Percentiles rank a stretch among this genome's conserved stretches.
Evolutionary conservation across 2,113 vertebrate genomes (phyloP).

Genomic region (mouse (Mus musculus)): GRCm39 chr3:110274501-110275000

Average conservation of each 20-base stretch:
- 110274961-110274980: conserved; percentile 34
- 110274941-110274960: conserved; percentile 37
- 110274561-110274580: background rate
- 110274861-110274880: background rate
- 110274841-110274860: background rate
- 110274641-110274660: background rate
- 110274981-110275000: conserved; percentile 62
- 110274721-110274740: background rate
- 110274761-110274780: too few species aligned
- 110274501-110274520: background rate
- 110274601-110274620: background rate
- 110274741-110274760: background rate
- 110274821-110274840: background rate
- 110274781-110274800: rapidly evolving
- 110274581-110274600: background rate
- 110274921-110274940: conserved; percentile 27
- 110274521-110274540: background rate
- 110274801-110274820: rapidly evolving
- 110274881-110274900: background rate
- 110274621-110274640: background rate
- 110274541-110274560: background rate
- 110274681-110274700: background rate
- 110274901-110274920: background rate
- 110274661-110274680: background rate
- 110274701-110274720: background rate